These are phyloP conservation scores for Trachymyrmex cornetzi DNA, from an alignment of 1,140 invertebrate genomes.

Conservation along the genomic window DNA sequence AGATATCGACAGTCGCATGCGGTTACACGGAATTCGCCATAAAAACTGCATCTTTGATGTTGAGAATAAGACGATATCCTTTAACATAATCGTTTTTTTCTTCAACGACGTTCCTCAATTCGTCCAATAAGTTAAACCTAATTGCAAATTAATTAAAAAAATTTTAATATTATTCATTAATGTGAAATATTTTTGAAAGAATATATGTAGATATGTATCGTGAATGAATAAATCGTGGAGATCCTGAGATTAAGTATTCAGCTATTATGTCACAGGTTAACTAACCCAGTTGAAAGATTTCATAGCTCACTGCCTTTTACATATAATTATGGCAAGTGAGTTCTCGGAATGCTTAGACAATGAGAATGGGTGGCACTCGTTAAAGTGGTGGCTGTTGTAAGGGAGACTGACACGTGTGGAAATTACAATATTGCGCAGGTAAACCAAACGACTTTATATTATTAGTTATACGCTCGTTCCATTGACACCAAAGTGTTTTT, in stretches of 20 bases:
- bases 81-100: neutral
- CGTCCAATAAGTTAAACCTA: neutral
- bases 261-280: constrained; percentile 11
- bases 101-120: neutral
- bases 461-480: constrained; percentile 6
- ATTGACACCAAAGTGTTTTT: constrained; percentile 15
- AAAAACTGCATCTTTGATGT: constrained; percentile 11
- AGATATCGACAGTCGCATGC: constrained; percentile 1
- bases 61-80: neutral
- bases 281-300: constrained; percentile 39
- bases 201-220: neutral
- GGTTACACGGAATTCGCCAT: neutral
- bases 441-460: constrained; percentile 30
- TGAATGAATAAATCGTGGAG: neutral
- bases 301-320: constrained; percentile 14
- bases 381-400: constrained; percentile 1
- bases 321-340: constrained; percentile 49
- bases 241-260: neutral
- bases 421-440: constrained; percentile 46
- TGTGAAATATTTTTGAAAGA: neutral
- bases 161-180: neutral
- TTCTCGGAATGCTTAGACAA: constrained; percentile 52
- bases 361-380: constrained; percentile 44
- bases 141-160: neutral
- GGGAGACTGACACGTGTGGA: constrained; percentile 26